phyloP scores from a whole-genome alignment of 1,140 invertebrate species.

The Belonocnema kinseyi region DNA sequence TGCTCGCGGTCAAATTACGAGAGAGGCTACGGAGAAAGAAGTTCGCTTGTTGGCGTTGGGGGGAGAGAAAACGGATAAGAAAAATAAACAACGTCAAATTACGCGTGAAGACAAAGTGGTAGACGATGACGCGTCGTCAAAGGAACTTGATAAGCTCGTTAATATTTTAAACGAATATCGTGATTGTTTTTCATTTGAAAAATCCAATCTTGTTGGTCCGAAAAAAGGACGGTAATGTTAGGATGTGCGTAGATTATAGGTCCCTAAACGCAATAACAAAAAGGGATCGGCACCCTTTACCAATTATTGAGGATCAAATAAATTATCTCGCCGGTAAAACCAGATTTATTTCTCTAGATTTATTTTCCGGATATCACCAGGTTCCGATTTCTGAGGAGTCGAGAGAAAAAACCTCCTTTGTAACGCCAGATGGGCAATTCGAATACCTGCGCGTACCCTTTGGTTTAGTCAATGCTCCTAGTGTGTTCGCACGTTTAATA shows the following conservation, averaged over 20 bases:
- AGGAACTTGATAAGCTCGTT: neutral
- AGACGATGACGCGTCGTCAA: neutral
- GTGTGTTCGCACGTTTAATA: constrained; percentile 22
- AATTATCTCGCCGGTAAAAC: constrained; percentile 43
- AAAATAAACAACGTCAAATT: neutral
- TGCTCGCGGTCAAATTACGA: neutral
- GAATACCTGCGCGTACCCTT: constrained; percentile 23
- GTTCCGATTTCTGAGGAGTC: constrained; percentile 32
- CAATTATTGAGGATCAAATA: constrained; percentile 48
- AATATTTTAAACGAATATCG: constrained; percentile 2
- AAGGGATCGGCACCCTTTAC: constrained; percentile 45
- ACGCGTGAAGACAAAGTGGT: neutral
- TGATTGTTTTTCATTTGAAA: constrained; percentile 10
- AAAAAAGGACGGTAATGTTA: constrained; percentile 52
- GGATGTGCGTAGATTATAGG: constrained; percentile 63
- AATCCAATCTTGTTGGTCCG: constrained; percentile 53
- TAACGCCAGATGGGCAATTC: constrained; percentile 13
- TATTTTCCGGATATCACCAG: constrained; percentile 40
- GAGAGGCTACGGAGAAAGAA: constrained; percentile 9
- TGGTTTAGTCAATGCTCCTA: constrained; percentile 34
- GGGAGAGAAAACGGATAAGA: too few species aligned
- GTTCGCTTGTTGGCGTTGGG: neutral
- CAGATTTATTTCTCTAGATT: constrained; percentile 48
- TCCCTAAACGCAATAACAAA: constrained; percentile 62
- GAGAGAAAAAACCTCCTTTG: constrained; percentile 28